These are phyloP conservation scores for Megathymus violae DNA, from an alignment of 1,140 invertebrate genomes.

Conservation along the genomic window DNA sequence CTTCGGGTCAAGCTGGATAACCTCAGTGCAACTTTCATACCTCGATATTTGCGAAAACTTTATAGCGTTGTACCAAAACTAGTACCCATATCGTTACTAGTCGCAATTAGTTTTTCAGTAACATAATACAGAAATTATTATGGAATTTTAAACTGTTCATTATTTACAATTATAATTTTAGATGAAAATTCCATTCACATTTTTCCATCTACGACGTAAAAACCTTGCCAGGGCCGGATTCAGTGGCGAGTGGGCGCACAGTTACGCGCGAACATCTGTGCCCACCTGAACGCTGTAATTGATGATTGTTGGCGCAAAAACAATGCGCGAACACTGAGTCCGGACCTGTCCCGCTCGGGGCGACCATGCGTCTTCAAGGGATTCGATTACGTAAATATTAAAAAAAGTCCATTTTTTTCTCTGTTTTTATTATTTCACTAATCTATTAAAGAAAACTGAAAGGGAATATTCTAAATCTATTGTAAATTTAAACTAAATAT, in stretches of 20 bases:
- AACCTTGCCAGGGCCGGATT: constrained; percentile 53
- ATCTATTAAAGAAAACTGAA: constrained; percentile 2
- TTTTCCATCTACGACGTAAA: constrained; percentile 19
- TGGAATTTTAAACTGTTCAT: not conserved
- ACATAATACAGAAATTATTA: not conserved
- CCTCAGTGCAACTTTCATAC: too few species aligned
- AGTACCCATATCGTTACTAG: not conserved
- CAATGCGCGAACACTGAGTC: constrained; percentile 66
- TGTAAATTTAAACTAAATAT: too few species aligned
- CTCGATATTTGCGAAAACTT: too few species aligned
- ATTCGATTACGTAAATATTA: not conserved
- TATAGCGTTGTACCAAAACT: too few species aligned
- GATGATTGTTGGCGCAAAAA: constrained; percentile 72
- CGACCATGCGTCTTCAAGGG: constrained; percentile 41
- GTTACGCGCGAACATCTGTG: constrained; percentile 69
- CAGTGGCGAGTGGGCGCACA: constrained; percentile 64
- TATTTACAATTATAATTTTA: not conserved
- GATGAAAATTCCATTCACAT: constrained; percentile 11
- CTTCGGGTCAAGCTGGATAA: too few species aligned
- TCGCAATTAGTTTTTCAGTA: not conserved
- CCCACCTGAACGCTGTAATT: constrained; percentile 74
- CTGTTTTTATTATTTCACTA: too few species aligned
- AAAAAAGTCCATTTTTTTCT: too few species aligned
- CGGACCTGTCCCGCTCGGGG: constrained; percentile 63
- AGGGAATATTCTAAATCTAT: too few species aligned